These are phyloP conservation scores for Varanus salvator DNA, from an alignment of 2,113 vertebrate species.

Conservation along the genomic window DNA sequence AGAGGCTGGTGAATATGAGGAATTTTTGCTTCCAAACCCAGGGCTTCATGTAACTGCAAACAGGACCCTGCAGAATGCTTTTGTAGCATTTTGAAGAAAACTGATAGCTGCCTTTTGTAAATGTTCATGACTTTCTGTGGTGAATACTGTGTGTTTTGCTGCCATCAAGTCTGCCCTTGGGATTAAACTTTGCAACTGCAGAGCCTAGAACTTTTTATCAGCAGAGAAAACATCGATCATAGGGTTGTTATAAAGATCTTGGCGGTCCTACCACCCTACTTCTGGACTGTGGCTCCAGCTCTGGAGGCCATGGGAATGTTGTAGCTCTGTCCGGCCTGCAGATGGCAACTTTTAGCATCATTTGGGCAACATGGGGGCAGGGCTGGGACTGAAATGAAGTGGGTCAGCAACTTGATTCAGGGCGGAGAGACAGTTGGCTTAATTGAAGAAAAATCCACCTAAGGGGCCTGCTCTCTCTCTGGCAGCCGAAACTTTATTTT, in stretches of 20 bases:
- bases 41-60: constrained; percentile 22
- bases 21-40: constrained; percentile 1
- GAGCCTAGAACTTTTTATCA: background rate
- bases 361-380: background rate
- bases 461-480: constrained; percentile 21
- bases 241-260: constrained; percentile 16
- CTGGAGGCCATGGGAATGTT: constrained; percentile 32
- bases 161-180: constrained; percentile 28
- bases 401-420: constrained; percentile 47
- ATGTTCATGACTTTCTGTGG: background rate
- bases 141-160: constrained; percentile 15
- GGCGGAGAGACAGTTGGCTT: constrained; percentile 8
- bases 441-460: constrained; percentile 26
- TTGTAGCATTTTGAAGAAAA: background rate
- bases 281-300: constrained; percentile 19
- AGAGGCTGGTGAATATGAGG: background rate
- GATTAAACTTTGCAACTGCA: constrained; percentile 4
- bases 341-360: constrained; percentile 51
- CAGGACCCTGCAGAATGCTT: background rate
- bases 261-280: constrained; percentile 18
- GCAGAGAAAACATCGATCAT: constrained; percentile 25
- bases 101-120: background rate
- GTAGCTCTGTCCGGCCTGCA: constrained; percentile 53
- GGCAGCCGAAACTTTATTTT: background rate
- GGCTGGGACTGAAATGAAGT: constrained; percentile 33